Evolutionary conservation across 2,113 vertebrate genomes (phyloP), one percentile per base, ranked within the genome.

Genomic region (Psephotus haematonotus): DNA sequence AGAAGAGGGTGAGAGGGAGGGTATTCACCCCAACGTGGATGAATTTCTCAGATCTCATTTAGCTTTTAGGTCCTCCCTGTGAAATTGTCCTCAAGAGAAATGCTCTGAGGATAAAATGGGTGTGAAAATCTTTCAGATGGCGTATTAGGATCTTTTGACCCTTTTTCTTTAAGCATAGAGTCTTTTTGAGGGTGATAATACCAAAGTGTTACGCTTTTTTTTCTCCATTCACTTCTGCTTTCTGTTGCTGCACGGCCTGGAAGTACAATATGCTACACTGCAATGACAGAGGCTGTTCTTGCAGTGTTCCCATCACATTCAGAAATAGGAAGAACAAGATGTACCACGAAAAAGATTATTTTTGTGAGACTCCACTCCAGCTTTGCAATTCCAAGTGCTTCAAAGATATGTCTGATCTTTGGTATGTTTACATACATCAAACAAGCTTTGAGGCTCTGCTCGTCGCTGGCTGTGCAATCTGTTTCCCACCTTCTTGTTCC

Each of bases 241-340:
- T 86, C 72, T 35, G 3, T 71, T 71, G 60, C 44, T 27, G 39
- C 4, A 0, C 0, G 31, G 83, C 70, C 88, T 91, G 77, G 72
- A 74, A 95, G 86, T 94, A 93, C 91, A 93, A 86, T 88, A 92
- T 96, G 93, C 80, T 90, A 25, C 88, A 87, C 62, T 41, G 84
- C 1, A 53, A 28, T 93, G 92, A 89, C 91, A 96, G 86, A 89
- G 88, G 77, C 93, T 95, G 96, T 93, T 96, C 92, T 85, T 13
- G 0, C 91, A 71, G 57, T 59, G 63, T 93, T 93, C 88, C 74
- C 93, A 76, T 96, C 94, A 82, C 86, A 63, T 65, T 96, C 89
- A 86, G 95, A 93, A 96, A 91, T 85, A 96, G 92, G 96, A 94
- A 59, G 95, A 95, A 96, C 92, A 94, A 82, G 77, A 84, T 91